phyloP scores from a whole-genome alignment of 1,140 invertebrate genomes.

The Acromyrmex charruanus region DNA sequence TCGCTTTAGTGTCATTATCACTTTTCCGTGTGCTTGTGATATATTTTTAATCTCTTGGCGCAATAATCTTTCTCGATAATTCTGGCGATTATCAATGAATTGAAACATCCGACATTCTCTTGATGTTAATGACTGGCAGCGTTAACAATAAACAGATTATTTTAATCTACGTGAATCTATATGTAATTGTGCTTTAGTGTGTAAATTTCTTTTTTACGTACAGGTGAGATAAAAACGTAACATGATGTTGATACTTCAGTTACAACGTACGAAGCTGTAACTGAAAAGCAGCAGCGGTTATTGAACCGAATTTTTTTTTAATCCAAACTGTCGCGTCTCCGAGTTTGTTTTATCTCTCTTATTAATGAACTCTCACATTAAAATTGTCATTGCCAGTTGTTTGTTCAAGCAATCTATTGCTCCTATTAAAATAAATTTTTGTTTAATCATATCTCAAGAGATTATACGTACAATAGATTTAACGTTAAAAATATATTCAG shows the following conservation, averaged over 20 bases:
- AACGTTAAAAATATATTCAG: not conserved
- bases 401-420: not conserved
- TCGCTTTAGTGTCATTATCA: not conserved
- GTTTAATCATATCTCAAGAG: not conserved
- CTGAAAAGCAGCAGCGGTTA: not conserved
- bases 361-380: conserved; percentile 5
- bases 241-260: not conserved
- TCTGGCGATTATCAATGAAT: not conserved
- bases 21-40: no score
- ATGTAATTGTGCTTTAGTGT: not conserved
- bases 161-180: not conserved
- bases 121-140: not conserved
- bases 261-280: not conserved
- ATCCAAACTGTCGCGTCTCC: not conserved
- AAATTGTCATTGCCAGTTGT: not conserved
- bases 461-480: no score
- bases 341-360: not conserved
- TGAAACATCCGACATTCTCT: not conserved
- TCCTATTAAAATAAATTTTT: not conserved
- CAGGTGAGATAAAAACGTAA: not conserved
- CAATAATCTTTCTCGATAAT: not conserved
- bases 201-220: not conserved
- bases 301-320: not conserved
- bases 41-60: not conserved
- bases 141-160: not conserved